Conservation (phyloP, 2,888 invertebrate genomes). For the Oligia strigilis region DNA sequence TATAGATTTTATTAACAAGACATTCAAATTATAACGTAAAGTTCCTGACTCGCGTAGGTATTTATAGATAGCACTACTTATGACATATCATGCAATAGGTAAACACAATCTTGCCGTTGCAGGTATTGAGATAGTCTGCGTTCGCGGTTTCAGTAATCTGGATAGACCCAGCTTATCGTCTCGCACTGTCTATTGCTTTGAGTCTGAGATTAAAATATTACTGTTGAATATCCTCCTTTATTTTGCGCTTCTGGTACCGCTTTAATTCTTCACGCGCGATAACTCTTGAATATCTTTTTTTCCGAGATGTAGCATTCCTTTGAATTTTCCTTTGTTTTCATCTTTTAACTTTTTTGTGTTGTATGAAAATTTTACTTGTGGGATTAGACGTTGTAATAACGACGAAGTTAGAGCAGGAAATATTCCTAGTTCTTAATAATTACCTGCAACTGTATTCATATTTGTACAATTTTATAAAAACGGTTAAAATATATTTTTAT, state of each 20-base stretch:
- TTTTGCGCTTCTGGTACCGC: slow-evolving; percentile 39
- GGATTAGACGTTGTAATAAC: neutral
- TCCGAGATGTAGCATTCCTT: slow-evolving; percentile 13
- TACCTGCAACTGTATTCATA: neutral
- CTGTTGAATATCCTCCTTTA: slow-evolving; percentile 47
- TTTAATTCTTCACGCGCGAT: slow-evolving; percentile 50
- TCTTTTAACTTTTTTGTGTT: slow-evolving; percentile 16
- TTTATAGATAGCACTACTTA: neutral
- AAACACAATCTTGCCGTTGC: slow-evolving; percentile 44
- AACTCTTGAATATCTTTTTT: slow-evolving; percentile 42
- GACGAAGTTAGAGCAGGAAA: neutral
- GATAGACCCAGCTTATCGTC: slow-evolving; percentile 66
- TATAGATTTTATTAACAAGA: slow-evolving; percentile 6
- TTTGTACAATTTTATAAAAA: neutral
- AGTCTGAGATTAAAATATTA: slow-evolving; percentile 62
- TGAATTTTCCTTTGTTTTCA: slow-evolving; percentile 24
- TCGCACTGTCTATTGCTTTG: slow-evolving; percentile 54
- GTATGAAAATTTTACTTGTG: neutral
- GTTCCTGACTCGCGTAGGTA: neutral
- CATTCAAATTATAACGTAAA: neutral
- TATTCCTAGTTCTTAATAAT: neutral
- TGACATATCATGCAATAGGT: slow-evolving; percentile 3
- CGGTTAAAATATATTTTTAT: neutral
- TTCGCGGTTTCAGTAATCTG: slow-evolving; percentile 70
- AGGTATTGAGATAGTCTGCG: slow-evolving; percentile 53